A percentile compares a stretch with the other conserved stretches of the same genome.
These are phyloP conservation scores for Marmota monax DNA, from an alignment of 2,113 vertebrate species.

Conservation along the genomic window DNA sequence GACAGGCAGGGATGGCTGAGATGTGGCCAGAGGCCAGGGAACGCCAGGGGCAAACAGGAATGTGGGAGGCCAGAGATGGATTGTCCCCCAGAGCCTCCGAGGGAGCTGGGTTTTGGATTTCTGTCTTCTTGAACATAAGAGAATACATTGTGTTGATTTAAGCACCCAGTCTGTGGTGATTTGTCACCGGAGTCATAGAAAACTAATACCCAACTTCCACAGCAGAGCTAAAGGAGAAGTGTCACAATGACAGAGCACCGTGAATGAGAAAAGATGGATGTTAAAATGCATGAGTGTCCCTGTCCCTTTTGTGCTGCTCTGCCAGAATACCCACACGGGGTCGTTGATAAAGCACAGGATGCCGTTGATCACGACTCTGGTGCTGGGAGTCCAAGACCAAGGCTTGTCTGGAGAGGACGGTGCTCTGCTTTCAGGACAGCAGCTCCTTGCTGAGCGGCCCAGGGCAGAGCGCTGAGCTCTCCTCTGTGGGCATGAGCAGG, in stretches of 20 bases:
- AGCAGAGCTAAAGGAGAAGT: neutral
- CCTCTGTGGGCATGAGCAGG: no score
- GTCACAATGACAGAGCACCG: no score
- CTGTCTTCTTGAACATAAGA: neutral
- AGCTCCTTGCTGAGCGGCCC: neutral
- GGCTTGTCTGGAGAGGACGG: neutral
- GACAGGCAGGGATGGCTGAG: no score
- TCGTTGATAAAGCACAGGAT: no score
- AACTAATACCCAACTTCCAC: neutral
- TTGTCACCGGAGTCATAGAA: neutral
- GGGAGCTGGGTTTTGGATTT: neutral
- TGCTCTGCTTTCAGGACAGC: neutral
- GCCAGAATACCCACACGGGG: neutral
- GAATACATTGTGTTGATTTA: neutral
- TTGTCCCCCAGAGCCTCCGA: fast-evolving
- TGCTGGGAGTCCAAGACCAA: neutral
- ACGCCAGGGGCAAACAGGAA: neutral
- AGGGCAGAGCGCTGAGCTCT: no score
- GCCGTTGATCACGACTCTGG: neutral
- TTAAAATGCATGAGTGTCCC: no score
- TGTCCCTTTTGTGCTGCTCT: neutral
- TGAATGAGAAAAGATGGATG: neutral
- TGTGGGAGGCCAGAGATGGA: neutral
- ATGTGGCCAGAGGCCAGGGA: no score
- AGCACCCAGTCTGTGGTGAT: neutral